phyloP scores from a whole-genome alignment of 2,888 invertebrate species.

The Aphodius sticticus region DNA sequence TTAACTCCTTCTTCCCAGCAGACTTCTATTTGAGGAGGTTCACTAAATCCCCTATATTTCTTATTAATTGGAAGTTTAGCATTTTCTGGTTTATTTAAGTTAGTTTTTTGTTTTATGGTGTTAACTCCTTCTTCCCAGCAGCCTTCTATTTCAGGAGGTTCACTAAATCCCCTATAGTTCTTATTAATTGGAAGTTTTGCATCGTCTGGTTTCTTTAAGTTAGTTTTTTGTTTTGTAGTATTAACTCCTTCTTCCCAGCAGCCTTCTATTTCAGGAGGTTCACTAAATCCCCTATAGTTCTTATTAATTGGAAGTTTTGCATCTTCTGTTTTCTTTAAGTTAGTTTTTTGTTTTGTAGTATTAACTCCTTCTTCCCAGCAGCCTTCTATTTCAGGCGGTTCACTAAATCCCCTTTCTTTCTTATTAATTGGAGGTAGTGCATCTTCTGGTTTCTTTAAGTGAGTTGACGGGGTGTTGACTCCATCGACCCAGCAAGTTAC shows the following conservation, averaged over 20 bases:
- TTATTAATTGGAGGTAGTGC: conserved; percentile 9
- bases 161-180: conserved; percentile 25
- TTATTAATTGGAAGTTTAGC: conserved; percentile 20
- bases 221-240: conserved; percentile 16
- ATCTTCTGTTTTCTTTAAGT: conserved; percentile 6
- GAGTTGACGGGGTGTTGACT: conserved; percentile 28
- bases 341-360: conserved; percentile 16
- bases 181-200: conserved; percentile 17
- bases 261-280: conserved; percentile 37
- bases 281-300: conserved; percentile 24
- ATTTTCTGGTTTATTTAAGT: conserved; percentile 7
- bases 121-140: conserved; percentile 41
- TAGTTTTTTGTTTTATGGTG: conserved; percentile 15
- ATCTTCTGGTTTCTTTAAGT: neutral
- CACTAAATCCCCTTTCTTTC: conserved; percentile 23
- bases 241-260: conserved; percentile 41
- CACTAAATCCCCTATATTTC: conserved; percentile 24
- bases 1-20: conserved; percentile 41
- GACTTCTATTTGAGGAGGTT: conserved; percentile 37
- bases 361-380: conserved; percentile 41
- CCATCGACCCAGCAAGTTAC: conserved; percentile 41
- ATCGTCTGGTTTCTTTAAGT: neutral
- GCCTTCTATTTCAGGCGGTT: conserved; percentile 37
- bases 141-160: conserved; percentile 37
- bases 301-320: conserved; percentile 20